These are phyloP conservation scores for Pavo muticus DNA, from an alignment of 2,113 vertebrate genomes.

Conservation along the genomic window DNA sequence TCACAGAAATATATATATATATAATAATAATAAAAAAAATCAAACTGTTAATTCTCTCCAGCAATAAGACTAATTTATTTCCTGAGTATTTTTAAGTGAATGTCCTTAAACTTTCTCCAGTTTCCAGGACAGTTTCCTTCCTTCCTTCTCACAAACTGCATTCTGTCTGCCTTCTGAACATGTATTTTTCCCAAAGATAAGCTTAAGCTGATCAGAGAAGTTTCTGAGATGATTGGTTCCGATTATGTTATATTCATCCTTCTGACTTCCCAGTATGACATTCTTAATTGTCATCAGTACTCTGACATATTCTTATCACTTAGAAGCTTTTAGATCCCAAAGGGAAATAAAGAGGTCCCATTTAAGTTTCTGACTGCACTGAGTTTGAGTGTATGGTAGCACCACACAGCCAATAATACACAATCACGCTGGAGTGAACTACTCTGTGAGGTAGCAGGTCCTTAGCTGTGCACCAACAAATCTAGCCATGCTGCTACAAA, in stretches of 20 bases:
- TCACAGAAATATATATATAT: not conserved
- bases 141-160: not conserved
- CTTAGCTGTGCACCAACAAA: not conserved
- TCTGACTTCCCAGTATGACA: conserved; percentile 23
- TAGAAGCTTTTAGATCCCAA: not conserved
- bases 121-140: not conserved
- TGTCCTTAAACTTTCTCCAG: not conserved
- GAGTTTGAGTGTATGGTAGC: not conserved
- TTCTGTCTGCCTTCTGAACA: not conserved
- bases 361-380: not conserved
- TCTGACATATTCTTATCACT: not conserved
- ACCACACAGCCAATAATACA: not conserved
- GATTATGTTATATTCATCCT: conserved; percentile 26
- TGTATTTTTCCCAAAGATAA: not conserved
- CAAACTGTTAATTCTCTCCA: not conserved
- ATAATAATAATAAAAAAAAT: not conserved
- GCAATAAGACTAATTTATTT: not conserved
- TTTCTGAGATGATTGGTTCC: not conserved
- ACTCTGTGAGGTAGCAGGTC: not conserved
- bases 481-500: not conserved
- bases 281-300: not conserved
- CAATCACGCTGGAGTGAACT: not conserved
- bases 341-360: not conserved
- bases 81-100: conserved; percentile 26
- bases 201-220: not conserved